Conservation (phyloP, 2,888 invertebrate genomes). For the Baccha elongata region DNA sequence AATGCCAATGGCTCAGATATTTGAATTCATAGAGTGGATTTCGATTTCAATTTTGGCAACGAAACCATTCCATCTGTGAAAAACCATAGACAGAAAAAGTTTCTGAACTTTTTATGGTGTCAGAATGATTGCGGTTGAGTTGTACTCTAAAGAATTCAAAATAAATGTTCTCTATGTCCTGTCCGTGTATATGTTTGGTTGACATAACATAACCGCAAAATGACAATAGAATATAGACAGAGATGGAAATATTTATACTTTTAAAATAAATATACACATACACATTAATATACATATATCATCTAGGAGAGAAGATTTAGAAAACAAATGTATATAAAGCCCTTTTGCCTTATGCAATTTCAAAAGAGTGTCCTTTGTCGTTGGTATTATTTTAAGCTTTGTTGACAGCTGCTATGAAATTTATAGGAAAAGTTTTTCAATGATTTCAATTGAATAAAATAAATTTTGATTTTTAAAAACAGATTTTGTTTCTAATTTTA, state of each 20-base stretch:
- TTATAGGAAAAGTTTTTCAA: conserved; percentile 52
- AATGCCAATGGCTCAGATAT: conserved; percentile 30
- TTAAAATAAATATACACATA: conserved; percentile 1
- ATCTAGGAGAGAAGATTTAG: background rate
- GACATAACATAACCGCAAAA: conserved; percentile 45
- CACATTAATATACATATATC: conserved; percentile 14
- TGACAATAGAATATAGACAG: conserved; percentile 26
- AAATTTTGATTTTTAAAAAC: too few relatives aligned
- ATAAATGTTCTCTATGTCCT: conserved; percentile 9
- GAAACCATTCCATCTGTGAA: conserved; percentile 25
- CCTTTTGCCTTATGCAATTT: background rate
- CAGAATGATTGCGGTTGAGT: conserved; percentile 66
- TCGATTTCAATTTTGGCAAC: conserved; percentile 62
- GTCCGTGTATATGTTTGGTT: background rate
- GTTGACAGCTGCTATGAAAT: conserved; percentile 53
- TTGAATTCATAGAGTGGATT: conserved; percentile 6
- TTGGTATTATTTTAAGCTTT: conserved; percentile 47
- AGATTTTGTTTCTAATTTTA: background rate
- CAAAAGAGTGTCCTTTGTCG: background rate
- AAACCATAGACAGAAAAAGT: conserved; percentile 46
- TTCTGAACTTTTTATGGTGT: conserved; percentile 58
- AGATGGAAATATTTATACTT: conserved; percentile 34
- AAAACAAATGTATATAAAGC: background rate
- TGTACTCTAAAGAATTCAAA: conserved; percentile 40
- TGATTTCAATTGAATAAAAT: background rate